Percentiles rank a stretch among this genome's conserved stretches.
These are phyloP conservation scores for Lophotriccus pileatus DNA, from an alignment of 2,797 vertebrate species.

Conservation along the genomic window DNA sequence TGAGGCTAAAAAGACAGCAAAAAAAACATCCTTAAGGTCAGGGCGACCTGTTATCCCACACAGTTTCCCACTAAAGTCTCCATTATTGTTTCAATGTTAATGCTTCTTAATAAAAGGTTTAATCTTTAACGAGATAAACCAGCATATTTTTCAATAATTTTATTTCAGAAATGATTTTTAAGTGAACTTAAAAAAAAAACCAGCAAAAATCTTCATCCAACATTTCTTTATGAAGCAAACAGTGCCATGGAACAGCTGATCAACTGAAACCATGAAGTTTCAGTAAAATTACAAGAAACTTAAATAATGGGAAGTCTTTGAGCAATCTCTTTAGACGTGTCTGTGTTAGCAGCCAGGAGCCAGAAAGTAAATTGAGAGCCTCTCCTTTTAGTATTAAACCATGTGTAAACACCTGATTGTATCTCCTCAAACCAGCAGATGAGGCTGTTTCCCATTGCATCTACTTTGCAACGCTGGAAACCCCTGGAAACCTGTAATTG, in stretches of 20 bases:
- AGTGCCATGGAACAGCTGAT: neutral
- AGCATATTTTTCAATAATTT: neutral
- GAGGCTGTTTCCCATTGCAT: conserved; percentile 38
- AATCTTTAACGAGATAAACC: neutral
- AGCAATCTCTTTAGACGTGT: neutral
- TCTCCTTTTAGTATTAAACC: neutral
- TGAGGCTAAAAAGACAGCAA: neutral
- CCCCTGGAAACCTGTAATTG: neutral
- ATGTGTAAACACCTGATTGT: neutral
- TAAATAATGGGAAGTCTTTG: neutral
- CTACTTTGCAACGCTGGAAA: neutral
- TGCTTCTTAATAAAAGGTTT: neutral
- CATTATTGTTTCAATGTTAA: neutral
- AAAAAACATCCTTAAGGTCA: neutral
- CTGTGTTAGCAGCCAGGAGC: neutral
- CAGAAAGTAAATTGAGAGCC: neutral
- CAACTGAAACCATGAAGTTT: neutral
- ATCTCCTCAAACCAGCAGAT: conserved; percentile 28
- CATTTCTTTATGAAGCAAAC: neutral
- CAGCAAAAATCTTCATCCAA: neutral
- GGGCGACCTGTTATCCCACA: neutral
- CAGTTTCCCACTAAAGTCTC: neutral
- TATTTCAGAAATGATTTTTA: neutral
- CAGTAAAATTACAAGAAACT: neutral
- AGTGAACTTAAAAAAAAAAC: neutral